Base-by-base conservation (phyloP, 2,888 invertebrate species). In the Rotaria socialis region DNA sequence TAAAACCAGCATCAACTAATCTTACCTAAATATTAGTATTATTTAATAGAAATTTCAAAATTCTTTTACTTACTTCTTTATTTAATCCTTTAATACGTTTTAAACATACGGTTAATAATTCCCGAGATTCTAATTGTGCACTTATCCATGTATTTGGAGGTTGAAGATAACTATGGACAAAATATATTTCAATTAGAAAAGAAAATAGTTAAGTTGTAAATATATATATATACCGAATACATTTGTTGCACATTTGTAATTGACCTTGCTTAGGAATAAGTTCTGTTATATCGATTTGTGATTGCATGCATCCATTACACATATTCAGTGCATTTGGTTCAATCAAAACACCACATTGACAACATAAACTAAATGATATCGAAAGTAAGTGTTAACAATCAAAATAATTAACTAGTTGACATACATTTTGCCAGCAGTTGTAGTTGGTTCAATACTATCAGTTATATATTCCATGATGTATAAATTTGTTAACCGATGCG, bases 291-390 rank as follows among this genome's bases (percentile, higher is more conserved):
- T 99, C 98, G 7, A 97, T 94, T 89, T 95, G 94, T 56, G 95
- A 94, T 75, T 97, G 93, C 60, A 99, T 92, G 91, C 99, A 99
- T 11, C 80, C 95, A 1, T 96, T 95, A 91, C 99, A 99, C 96
- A 96, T 97, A 91, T 97, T 98, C 0, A 96, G 94, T 4, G 96
- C 95, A 92, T 99, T 99, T 55, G 98, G 95, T 89, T 95, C 95
- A 87, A 99, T 99, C 41, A 94, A 92, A 24, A 94, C 93, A 22
- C 96, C 97, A 92, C 99, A 99, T 91, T 96, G 94, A 90, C 98
- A 99, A 90, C 98, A 99, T 89, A 95, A 93, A 86, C 88, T 88
- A 84, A 27, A 74, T 19, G 7, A 55, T 6, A 22, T 55, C 84
- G 50, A 35, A n/a, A 87, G 3, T n/a, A 0, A 56, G 19, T 11